phyloP scores from a whole-genome alignment of 2,113 vertebrate species.

The Pachypanchax playfairii region DNA sequence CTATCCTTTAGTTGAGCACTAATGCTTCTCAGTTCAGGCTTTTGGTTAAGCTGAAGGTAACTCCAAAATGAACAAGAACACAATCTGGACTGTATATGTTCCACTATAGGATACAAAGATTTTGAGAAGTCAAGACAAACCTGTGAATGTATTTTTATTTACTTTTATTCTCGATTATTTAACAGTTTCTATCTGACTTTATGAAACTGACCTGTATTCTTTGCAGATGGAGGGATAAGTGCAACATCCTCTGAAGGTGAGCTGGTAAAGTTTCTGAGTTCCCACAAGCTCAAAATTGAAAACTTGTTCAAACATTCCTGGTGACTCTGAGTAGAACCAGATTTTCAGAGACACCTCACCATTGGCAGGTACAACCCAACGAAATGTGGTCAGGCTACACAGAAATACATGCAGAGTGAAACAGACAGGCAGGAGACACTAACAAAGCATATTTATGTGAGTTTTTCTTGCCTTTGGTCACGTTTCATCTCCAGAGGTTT shows the following conservation, averaged over 20 bases:
- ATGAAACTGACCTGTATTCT: constrained; percentile 81
- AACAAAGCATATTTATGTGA: background rate
- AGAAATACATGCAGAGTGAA: background rate
- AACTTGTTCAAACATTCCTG: constrained; percentile 82
- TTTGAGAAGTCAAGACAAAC: background rate
- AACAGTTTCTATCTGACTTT: background rate
- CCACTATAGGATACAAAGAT: background rate
- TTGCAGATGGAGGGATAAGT: constrained; percentile 85
- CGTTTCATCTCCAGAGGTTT: constrained; percentile 38
- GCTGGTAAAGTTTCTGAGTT: constrained; percentile 79
- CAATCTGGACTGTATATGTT: background rate
- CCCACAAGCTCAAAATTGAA: constrained; percentile 88
- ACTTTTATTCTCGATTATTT: background rate
- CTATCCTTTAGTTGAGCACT: no score
- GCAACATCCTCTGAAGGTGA: constrained; percentile 83
- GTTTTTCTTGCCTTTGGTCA: constrained; percentile 70
- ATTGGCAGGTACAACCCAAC: constrained; percentile 85
- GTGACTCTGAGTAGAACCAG: constrained; percentile 78
- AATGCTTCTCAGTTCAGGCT: no score
- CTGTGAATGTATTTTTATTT: no score
- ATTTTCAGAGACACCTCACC: constrained; percentile 80
- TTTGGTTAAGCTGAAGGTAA: no score
- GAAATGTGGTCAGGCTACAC: constrained; percentile 77
- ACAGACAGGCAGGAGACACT: background rate
- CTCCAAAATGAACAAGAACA: no score